Evolutionary conservation across 2,113 vertebrate genomes (phyloP).

Genomic region (Haemorhous mexicanus): DNA sequence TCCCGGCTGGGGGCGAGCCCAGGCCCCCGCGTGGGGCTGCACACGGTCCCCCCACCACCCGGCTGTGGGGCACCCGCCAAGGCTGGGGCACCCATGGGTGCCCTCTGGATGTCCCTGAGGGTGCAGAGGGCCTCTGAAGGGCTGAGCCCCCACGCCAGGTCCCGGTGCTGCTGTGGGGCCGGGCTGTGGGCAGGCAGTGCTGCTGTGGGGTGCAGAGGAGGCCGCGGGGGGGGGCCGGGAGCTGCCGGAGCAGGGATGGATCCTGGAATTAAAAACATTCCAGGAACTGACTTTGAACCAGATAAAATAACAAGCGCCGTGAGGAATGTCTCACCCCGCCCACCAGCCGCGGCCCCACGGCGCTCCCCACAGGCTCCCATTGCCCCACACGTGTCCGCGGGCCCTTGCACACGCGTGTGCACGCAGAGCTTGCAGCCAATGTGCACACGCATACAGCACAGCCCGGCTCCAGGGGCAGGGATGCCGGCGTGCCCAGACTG

Average conservation of each 20-base stretch:
- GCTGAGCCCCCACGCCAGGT: neutral
- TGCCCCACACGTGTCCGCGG: neutral
- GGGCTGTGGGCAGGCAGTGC: neutral
- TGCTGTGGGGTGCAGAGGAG: neutral
- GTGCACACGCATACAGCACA: neutral
- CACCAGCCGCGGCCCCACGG: neutral
- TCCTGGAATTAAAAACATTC: slow-evolving; percentile 66
- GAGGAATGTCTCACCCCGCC: slow-evolving; percentile 45
- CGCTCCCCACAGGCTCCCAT: neutral
- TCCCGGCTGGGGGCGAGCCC: neutral
- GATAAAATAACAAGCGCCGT: slow-evolving; percentile 50
- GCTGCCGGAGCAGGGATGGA: slow-evolving; percentile 29
- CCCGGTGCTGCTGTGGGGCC: neutral
- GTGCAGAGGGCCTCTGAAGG: neutral
- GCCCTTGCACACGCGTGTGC: neutral
- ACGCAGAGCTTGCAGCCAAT: rapidly evolving
- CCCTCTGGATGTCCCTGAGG: neutral
- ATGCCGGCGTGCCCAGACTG: neutral
- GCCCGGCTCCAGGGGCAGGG: neutral
- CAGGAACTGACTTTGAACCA: slow-evolving; percentile 61
- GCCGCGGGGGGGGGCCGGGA: neutral
- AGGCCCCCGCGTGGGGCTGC: neutral
- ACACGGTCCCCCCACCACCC: rapidly evolving
- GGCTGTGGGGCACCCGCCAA: rapidly evolving
- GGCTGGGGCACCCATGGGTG: neutral